Percentiles rank a stretch among this genome's conserved stretches.
Evolutionary conservation across 1,140 invertebrate species (phyloP).

Genomic region (Listronotus oregonensis): DNA sequence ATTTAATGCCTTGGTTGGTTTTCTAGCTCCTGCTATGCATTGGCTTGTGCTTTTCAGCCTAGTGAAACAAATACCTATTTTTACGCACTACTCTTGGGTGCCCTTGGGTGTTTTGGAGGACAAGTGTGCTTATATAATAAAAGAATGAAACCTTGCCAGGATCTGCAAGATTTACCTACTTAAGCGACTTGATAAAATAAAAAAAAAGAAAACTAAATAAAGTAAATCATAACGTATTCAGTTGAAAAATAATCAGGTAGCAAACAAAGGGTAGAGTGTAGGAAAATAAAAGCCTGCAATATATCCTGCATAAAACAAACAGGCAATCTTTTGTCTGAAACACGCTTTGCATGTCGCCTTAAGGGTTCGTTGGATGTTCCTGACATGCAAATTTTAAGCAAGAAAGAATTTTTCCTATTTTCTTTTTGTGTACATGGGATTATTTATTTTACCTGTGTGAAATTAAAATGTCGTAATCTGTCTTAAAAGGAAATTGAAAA

Average conservation of each 20-base stretch:
- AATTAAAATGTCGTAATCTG: constrained; percentile 26
- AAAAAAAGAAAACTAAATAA: no score
- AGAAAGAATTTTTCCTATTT: constrained; percentile 18
- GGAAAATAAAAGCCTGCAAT: constrained; percentile 27
- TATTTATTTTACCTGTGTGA: constrained; percentile 18
- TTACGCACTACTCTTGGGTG: no score
- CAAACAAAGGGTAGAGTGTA: constrained; percentile 22
- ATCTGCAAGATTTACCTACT: no score
- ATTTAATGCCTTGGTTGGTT: no score
- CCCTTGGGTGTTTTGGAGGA: no score
- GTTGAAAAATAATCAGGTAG: constrained; percentile 15
- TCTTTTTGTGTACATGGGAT: constrained; percentile 10
- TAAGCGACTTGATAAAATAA: no score
- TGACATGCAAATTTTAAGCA: constrained; percentile 31
- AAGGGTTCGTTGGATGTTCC: constrained; percentile 26
- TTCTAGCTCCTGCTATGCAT: no score
- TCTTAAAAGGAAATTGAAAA: constrained; percentile 13
- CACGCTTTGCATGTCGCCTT: constrained; percentile 33
- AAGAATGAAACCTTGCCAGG: no score
- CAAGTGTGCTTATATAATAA: no score
- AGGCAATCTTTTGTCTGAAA: constrained; percentile 34
- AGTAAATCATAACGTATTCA: neutral
- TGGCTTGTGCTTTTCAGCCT: no score
- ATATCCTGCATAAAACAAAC: constrained; percentile 27
- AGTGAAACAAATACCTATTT: no score